A percentile compares a stretch with the other conserved stretches of the same genome.
phyloP scores from a whole-genome alignment of 2,888 invertebrate species.

The Drosophila histrio region DNA sequence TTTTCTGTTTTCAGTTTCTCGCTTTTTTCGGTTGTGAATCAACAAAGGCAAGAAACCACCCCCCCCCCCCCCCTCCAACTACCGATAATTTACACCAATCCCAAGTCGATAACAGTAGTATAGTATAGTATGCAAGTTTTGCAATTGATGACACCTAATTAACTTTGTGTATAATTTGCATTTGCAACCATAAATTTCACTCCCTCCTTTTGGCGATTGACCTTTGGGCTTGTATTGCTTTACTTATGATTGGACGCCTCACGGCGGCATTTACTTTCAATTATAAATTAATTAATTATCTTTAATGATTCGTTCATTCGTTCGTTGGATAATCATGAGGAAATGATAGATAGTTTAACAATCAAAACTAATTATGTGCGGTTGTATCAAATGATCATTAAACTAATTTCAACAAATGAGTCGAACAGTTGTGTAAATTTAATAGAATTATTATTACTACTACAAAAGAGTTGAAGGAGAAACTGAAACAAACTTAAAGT shows the following conservation, averaged over 20 bases:
- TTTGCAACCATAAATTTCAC: slow-evolving; percentile 4
- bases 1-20: slow-evolving; percentile 2
- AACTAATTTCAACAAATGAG: slow-evolving; percentile 52
- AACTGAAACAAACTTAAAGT: background rate
- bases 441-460: slow-evolving; percentile 49
- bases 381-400: slow-evolving; percentile 40
- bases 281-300: slow-evolving; percentile 71
- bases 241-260: slow-evolving; percentile 46
- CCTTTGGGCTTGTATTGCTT: slow-evolving; percentile 38
- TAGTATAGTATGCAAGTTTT: slow-evolving; percentile 23
- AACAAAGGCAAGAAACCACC: slow-evolving; percentile 4
- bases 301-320: slow-evolving; percentile 58
- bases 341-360: slow-evolving; percentile 67
- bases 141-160: slow-evolving; percentile 37
- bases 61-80: background rate
- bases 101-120: slow-evolving; percentile 7
- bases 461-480: slow-evolving; percentile 12
- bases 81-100: slow-evolving; percentile 28
- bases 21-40: slow-evolving; percentile 10
- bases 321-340: slow-evolving; percentile 55
- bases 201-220: slow-evolving; percentile 20
- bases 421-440: slow-evolving; percentile 50
- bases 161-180: slow-evolving; percentile 24
- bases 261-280: slow-evolving; percentile 54
- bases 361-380: slow-evolving; percentile 64